Percentiles rank a stretch among this genome's conserved stretches.
Evolutionary conservation across 92 coral and sea anemone genomes (phyloP).

Genomic region (Porites lobata): DNA sequence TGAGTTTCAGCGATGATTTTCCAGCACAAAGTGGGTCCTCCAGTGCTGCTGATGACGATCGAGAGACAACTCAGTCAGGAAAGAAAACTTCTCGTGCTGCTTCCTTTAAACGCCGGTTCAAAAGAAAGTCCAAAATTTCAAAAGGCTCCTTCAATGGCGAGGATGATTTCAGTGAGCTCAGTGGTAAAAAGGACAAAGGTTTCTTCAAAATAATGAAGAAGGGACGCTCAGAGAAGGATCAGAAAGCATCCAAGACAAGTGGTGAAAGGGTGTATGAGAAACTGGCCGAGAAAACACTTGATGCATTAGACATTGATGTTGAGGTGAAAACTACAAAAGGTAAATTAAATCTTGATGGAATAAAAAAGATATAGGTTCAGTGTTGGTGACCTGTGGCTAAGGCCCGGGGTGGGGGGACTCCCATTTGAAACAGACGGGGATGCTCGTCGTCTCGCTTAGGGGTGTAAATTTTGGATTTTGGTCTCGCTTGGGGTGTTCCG

Average conservation of each 20-base stretch:
- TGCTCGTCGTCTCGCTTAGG: too few relatives aligned
- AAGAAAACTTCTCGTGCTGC: slow-evolving; percentile 29
- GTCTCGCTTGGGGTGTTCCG: too few relatives aligned
- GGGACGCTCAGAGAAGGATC: background rate
- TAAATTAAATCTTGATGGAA: background rate
- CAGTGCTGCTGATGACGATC: slow-evolving; percentile 78
- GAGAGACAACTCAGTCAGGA: slow-evolving; percentile 31
- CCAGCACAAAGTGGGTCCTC: slow-evolving; percentile 73
- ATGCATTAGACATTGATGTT: slow-evolving; percentile 65
- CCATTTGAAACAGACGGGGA: too few relatives aligned
- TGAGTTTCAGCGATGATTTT: slow-evolving; percentile 58
- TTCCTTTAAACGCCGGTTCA: slow-evolving; percentile 36
- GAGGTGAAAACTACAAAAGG: slow-evolving; percentile 96
- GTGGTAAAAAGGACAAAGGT: slow-evolving; percentile 55
- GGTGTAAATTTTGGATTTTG: too few relatives aligned
- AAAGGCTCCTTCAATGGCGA: slow-evolving; percentile 27
- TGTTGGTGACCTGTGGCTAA: too few relatives aligned
- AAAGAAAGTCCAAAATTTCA: slow-evolving; percentile 30
- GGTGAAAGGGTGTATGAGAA: slow-evolving; percentile 67
- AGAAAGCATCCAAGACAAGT: slow-evolving; percentile 52
- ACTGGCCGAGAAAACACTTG: slow-evolving; percentile 70
- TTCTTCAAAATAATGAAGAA: slow-evolving; percentile 25
- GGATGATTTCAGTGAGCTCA: slow-evolving; percentile 5
- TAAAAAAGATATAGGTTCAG: too few relatives aligned
- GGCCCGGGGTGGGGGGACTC: too few relatives aligned